Base-by-base conservation (phyloP, 2,888 invertebrate species). In the Thecocarcelia acutangulata region DNA sequence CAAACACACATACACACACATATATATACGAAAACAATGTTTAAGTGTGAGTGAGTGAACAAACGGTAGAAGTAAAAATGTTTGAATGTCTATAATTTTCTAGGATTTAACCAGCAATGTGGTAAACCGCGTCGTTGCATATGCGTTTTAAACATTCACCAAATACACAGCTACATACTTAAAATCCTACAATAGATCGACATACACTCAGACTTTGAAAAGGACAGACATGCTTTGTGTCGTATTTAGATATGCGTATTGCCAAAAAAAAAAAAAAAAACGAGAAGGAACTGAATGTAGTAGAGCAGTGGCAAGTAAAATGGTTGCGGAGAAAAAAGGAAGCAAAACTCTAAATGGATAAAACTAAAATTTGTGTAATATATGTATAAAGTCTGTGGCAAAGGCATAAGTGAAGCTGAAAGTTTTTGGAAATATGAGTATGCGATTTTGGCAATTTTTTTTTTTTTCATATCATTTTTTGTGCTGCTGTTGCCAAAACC, bases 91-190 rank as follows among this genome's bases (percentile, higher is more conserved):
- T 83, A 72, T 80, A 74, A 80, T 80, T 76, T 80, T 74, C 69
- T 77, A 63, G 80, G 73, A 74, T 80, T 80, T 80, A 80, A 80
- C 80, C 80, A 77, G 66, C 50, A 54, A 70, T 78, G 77, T 80
- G 83, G 83, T 78, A 58, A 74, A 77, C 80, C 80, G 74, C 80
- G 77, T 77, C 70, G 70, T 77, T 80, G 83, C 82, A 80, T 77
- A 75, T 80, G 82, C 77, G 80, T 80, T 79, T 59, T 76, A 75
- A 72, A 19, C 58, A 83, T 64, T 73, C 42, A 33, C 73, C 70
- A 54, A 66, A 50, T 59, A 68, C 66, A 42, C 28, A 42, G 21
- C 15, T 12, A 48, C 9, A 42, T 13, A 52, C 42, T 6, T 40
- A 54, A 66, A 46, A 69, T 42, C 42, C 63, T 37, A 4, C 68